Conservation (phyloP, 2,113 vertebrate species). For the Manacus vitellinus region DNA sequence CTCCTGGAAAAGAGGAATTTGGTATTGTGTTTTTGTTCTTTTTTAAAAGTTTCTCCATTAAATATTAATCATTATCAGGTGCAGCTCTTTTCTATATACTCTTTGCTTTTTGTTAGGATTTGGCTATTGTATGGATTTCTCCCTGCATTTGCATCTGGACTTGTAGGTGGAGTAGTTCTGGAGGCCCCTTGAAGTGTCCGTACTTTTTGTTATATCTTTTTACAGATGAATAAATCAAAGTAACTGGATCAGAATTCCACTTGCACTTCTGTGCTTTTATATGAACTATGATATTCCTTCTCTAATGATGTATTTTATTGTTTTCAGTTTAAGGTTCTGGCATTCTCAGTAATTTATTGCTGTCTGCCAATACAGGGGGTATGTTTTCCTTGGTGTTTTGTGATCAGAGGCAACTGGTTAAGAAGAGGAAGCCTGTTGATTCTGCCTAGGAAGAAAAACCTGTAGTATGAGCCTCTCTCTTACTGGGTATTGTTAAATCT, state of each 20-base stretch:
- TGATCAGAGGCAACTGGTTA: background rate
- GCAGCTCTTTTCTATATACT: background rate
- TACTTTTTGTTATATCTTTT: background rate
- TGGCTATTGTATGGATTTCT: background rate
- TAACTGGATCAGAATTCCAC: background rate
- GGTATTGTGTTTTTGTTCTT: background rate
- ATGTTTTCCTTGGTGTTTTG: background rate
- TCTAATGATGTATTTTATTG: background rate
- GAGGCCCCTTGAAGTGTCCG: background rate
- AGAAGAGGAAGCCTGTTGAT: background rate
- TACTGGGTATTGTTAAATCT: background rate
- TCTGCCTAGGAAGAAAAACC: background rate
- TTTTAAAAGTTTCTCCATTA: background rate
- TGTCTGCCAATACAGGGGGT: background rate
- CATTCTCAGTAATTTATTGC: background rate
- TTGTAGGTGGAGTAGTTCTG: background rate
- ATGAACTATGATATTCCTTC: background rate
- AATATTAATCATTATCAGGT: background rate
- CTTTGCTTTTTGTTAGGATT: background rate
- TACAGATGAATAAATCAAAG: background rate
- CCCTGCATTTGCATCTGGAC: background rate
- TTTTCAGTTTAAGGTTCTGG: background rate
- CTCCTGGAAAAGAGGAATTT: background rate
- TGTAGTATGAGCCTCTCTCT: background rate
- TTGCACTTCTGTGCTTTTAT: background rate